Conservation (phyloP, 2,797 vertebrate genomes). For the Muscicapa striata region DNA sequence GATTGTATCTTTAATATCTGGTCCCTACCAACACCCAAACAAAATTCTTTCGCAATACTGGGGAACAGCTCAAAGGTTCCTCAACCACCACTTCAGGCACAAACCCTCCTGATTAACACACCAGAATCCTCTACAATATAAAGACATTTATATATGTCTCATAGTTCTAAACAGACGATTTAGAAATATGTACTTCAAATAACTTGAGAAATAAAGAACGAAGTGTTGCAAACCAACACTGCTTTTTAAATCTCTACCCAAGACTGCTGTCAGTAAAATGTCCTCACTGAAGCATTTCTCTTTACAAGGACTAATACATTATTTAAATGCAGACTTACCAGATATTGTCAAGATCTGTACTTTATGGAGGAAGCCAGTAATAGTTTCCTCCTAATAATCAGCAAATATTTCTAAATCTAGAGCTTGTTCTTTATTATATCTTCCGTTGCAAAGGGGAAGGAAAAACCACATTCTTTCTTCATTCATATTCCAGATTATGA, state of each 20-base stretch:
- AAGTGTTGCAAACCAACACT: background rate
- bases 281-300: background rate
- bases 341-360: background rate
- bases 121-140: background rate
- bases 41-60: background rate
- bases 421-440: background rate
- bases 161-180: background rate
- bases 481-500: background rate
- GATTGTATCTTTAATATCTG: slow-evolving; percentile 8
- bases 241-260: background rate
- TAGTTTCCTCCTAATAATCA: background rate
- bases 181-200: background rate
- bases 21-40: background rate
- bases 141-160: background rate
- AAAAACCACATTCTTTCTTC: background rate
- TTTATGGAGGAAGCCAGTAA: background rate
- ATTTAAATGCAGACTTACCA: background rate
- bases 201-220: background rate
- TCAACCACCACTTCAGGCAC: background rate
- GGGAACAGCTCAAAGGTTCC: slow-evolving; percentile 9
- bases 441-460: background rate
- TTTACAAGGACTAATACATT: background rate
- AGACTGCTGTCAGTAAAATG: background rate
- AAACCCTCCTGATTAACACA: background rate
- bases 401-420: background rate